Evolutionary conservation across 2,797 vertebrate species (phyloP), one percentile per base, ranked within the genome.

Genomic region (Enteromius unitaeniatus): DNA sequence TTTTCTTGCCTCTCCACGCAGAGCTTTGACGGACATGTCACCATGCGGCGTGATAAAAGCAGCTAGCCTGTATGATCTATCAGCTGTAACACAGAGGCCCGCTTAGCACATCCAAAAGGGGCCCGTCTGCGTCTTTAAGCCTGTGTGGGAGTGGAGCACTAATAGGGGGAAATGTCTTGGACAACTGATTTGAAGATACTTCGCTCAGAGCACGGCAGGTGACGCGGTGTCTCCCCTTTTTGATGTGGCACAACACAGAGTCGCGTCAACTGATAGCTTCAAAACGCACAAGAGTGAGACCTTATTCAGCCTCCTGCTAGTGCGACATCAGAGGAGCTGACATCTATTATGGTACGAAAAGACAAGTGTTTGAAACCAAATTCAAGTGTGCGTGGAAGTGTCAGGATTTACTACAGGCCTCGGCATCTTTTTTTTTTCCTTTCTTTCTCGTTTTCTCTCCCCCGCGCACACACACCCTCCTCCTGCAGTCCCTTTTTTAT

Each of bases 181-280:
- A 96, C 96, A 97, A 97, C 96, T 97, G 97, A 99, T 99, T 97
- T 98, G 96, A 98, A 98, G 97, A 97, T 97, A 96, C 97, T 97
- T 96, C 95, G 96, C 96, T 95, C 96, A 95, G 96, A 91, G 89
- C 97, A 95, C 96, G 95, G 97, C 97, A 98, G 97, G 98, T 99
- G 97, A 98, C 95, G 96, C 96, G 93, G 91, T 94, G 94, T 95
- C 95, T 85, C 89, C 62, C 89, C 93, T 96, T 95, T 95, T 95
- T 99, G 97, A 99, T 97, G 96, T 97, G 88, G 95, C 97, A 97
- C 97, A 98, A 97, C 97, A 98, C 96, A 97, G 97, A 97, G 96
- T 94, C 94, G 94, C 94, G 94, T 96, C 96, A 97, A 97, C 95
- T 95, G 96, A 96, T 96, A 92, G 96, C 97, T 98, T 97, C 96